Base-by-base conservation (phyloP, 1,140 invertebrate species). In the Diploscapter pachys region DNA sequence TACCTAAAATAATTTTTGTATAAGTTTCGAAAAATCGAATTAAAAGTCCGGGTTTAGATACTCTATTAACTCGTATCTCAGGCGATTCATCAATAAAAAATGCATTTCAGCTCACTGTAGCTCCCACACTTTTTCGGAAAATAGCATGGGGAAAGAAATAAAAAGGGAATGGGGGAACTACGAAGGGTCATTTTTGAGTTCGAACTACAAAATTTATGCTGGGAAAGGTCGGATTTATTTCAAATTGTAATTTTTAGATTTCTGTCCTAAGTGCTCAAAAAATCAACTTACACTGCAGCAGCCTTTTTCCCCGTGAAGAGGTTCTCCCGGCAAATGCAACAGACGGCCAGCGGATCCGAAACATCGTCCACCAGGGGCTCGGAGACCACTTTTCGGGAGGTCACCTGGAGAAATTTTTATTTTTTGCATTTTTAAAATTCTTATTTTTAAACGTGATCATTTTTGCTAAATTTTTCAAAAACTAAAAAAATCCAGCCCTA, bases 271-370 rank as follows among this genome's bases (percentile, higher is more conserved):
- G 13, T 59, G 57, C 57, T 59, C 57, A 59, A 59, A 59, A 11
- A 11, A 94, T 8, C 94, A 0, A 95, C 98, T 85, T 98, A 98
- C 79, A 98, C 92, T 53, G 93, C 95, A 0, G 98, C 8, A 59
- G 71, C 63, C 81, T 87, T 87, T 63, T 84, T 48, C 86, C 87
- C 78, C 87, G 85, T 86, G 94, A 96, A 85, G 86, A 98, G 97
- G 3, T 95, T 95, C 87, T 99, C 96, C 54, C 95, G 90, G 86
- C 96, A 99, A 82, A 99, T 98, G 80, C 95, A 96, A 87, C 96
- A 99, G 0, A 95, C 92, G n/a, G 96, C 87, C 6, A 72, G 61
- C 4, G 75, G 63, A 49, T 95, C 95, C 1, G 92, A 92, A 87
- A 98, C 95, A 86, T 98, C 95, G 4, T 93, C 93, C 54, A 97